Percentiles rank a stretch among this genome's conserved stretches.
Conservation (phyloP, 2,797 vertebrate genomes). For the Australoheros facetus region DNA sequence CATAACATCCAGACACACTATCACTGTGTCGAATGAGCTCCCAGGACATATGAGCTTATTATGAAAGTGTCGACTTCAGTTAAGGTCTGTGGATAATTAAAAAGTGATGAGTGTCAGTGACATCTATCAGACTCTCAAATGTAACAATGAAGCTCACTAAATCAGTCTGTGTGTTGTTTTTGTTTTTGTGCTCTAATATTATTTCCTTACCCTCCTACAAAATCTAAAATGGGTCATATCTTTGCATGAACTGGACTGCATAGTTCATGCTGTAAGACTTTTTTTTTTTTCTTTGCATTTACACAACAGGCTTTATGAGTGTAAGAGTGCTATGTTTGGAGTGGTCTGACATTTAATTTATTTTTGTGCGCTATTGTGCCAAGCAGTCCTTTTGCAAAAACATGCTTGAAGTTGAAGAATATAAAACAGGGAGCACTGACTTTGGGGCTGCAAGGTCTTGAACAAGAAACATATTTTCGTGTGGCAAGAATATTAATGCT, state of each 20-base stretch:
- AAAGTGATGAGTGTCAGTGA: conserved; percentile 29
- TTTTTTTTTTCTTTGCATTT: not conserved
- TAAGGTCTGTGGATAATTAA: conserved; percentile 55
- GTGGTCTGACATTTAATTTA: conserved; percentile 30
- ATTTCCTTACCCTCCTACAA: not conserved
- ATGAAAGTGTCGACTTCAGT: conserved; percentile 62
- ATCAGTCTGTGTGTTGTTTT: not conserved
- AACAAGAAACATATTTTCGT: not conserved
- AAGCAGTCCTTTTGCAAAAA: conserved; percentile 1
- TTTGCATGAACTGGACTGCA: not conserved
- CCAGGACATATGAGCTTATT: conserved; percentile 53
- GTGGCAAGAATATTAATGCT: conserved; percentile 11
- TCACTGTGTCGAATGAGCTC: conserved; percentile 51
- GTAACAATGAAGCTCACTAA: not conserved
- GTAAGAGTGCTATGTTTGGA: not conserved
- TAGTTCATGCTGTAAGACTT: not conserved
- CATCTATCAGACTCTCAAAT: not conserved
- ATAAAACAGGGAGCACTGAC: not conserved
- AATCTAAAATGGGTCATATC: conserved; percentile 9
- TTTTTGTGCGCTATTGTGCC: conserved; percentile 10
- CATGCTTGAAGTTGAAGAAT: not conserved
- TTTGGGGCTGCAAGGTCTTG: not conserved
- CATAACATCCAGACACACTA: conserved; percentile 47
- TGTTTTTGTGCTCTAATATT: not conserved
- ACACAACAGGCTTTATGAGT: not conserved